Conservation (phyloP, 2,113 vertebrate genomes). For the Lepidothrix coronata region DNA sequence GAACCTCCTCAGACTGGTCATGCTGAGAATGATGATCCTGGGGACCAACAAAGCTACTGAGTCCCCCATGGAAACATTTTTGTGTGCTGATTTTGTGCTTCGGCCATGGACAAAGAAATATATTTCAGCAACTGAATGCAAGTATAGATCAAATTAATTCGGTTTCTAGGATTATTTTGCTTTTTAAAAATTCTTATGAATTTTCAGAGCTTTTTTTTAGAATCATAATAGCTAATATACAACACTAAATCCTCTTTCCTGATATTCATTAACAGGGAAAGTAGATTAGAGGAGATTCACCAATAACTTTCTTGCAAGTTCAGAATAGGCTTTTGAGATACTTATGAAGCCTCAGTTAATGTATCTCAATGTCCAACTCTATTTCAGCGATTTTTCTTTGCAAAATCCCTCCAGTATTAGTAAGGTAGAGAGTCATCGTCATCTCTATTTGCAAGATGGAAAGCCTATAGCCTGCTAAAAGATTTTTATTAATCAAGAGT, state of each 20-base stretch:
- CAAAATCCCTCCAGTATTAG: background rate
- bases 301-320: background rate
- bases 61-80: conserved; percentile 41
- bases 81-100: conserved; percentile 60
- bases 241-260: background rate
- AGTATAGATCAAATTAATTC: conserved; percentile 7
- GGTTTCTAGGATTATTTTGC: background rate
- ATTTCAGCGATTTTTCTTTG: background rate
- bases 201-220: background rate
- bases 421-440: background rate
- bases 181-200: background rate
- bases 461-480: background rate
- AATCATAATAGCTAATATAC: background rate
- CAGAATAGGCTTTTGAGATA: background rate
- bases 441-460: background rate
- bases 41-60: conserved; percentile 60
- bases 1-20: conserved; percentile 66
- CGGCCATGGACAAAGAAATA: conserved; percentile 30
- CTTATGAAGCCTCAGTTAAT: background rate
- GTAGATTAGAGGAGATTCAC: background rate
- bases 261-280: background rate
- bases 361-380: background rate
- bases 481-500: background rate
- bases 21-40: conserved; percentile 64
- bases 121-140: background rate